Conservation (phyloP, 2,888 invertebrate species). For the Lissocephala sabroskyi region DNA sequence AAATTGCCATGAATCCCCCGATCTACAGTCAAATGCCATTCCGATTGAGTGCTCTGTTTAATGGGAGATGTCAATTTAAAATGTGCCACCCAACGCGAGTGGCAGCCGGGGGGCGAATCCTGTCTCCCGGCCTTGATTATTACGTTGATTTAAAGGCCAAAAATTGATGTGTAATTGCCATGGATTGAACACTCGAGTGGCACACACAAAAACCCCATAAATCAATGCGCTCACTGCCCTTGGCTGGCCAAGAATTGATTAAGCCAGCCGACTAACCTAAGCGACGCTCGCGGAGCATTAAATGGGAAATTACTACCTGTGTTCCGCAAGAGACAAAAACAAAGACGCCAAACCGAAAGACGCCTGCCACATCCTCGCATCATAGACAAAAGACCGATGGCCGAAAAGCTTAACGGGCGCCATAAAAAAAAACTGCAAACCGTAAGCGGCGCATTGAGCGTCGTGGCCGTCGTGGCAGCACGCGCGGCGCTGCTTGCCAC, state of each 20-base stretch:
- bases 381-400: slow-evolving; percentile 47
- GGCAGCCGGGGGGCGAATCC: no score
- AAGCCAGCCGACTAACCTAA: no score
- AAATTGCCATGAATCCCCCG: no score
- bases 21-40: no score
- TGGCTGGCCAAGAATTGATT: slow-evolving; percentile 38
- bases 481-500: slow-evolving; percentile 4
- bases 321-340: slow-evolving; percentile 49
- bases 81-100: no score
- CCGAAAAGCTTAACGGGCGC: slow-evolving; percentile 44
- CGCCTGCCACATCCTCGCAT: slow-evolving; percentile 2
- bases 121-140: no score
- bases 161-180: no score
- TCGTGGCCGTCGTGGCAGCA: slow-evolving; percentile 33
- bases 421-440: slow-evolving; percentile 31
- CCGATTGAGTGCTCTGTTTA: no score
- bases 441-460: not conserved
- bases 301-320: slow-evolving; percentile 60
- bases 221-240: slow-evolving; percentile 20
- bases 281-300: slow-evolving; percentile 40
- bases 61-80: no score
- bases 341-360: slow-evolving; percentile 21
- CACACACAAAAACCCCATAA: no score
- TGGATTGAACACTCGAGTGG: no score
- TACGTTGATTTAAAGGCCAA: not conserved